Evolutionary conservation across 35 echinoderm and acorn worm species (phyloP), one percentile per base, ranked within the genome.

Genomic region (Amphiura filiformis): DNA sequence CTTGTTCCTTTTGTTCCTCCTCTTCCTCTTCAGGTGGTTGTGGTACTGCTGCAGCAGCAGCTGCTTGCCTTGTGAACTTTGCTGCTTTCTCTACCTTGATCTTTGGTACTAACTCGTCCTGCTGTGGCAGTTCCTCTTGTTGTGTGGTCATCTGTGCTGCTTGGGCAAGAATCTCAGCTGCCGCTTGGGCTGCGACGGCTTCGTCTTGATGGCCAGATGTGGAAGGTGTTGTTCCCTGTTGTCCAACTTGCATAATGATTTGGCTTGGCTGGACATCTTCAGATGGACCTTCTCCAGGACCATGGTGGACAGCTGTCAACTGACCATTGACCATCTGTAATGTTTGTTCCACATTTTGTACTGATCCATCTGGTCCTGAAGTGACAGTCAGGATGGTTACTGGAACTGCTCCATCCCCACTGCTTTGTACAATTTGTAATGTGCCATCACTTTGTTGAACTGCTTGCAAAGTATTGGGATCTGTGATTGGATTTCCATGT

Each of bases 311-410:
- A 5, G 86, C 80, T 32, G 86, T 75, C 22, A 97, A 47, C 36
- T 79, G 83, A 26, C 95, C n/a, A 42, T 97, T 93, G 76, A 97
- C 92, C 56, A 97, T 91, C 86, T 97, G 95, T 20, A 97, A 23
- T n/a, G 92, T 86, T 33, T 89, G 81, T 35, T 93, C 91, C 40
- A 90, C 85, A 61, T 93, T 91, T 28, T 90, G 87, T 34, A 80
- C 65, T 13, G 83, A 33, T 13, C 80, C 93, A 39, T 97, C 92
- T 31, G 88, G 75, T 12, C 81, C 91, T 37, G 90, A 56, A 17
- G 23, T 93, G 86, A 33, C 88, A 93, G 32, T 93, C 92, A 35
- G 95, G 95, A 38, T 90, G 86, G 18, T 89, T 88, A 13, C 93
- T 91, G 7, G 75, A 57, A 22, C 84, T 95, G 4, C 61, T n/a